Evolutionary conservation across 2,888 invertebrate genomes (phyloP), one percentile per base, ranked within the genome.

Genomic region (Caenorhabditis uteleia): DNA sequence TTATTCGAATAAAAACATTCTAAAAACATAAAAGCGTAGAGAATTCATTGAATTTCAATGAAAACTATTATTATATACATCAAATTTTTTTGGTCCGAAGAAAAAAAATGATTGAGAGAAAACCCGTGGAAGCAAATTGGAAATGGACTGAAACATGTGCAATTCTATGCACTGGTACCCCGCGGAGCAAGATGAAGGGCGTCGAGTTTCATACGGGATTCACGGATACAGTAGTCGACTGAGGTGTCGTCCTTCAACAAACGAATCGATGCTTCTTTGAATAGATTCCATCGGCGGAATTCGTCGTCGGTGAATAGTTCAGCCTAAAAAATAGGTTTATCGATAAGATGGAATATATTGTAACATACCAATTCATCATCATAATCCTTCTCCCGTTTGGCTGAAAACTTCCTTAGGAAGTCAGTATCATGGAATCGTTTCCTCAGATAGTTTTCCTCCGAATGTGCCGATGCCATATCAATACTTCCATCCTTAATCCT

Each of bases 361-460:
- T 10, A 26, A 55, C 59, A 34, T 25, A 69, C 70, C 69, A 73
- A 47, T 40, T 60, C 53, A 21, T 48, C 47, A 29, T 73, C 69
- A 25, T 65, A 55, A 16, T 73, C 72, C 16, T 36, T 53, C 40
- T 73, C 69, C 34, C 72, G 25, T n/a, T 70, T 12, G 3, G 58
- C 47, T 31, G 47, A 67, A 38, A 61, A 61, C 18, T 58, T 61
- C n/a, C 62, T 39, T 48, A 73, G 33, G 18, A 73, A 53, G 4
- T 51, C 57, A 1, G 64, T 64, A n/a, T 73, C 72, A 29, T 54
- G 54, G 42, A 73, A 53, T 26, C 72, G 48, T 29, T 62, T 54
- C 23, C 67, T 48, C 26, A 73, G 48, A 26, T 61, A 55, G 7
- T 48, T 48, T 45, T 73, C 72, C 48, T 73, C 72, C 23, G 53